Conservation (phyloP, 30 jellyfish, hydroid and myxozoan genomes). For the Euphysa ruthae region DNA sequence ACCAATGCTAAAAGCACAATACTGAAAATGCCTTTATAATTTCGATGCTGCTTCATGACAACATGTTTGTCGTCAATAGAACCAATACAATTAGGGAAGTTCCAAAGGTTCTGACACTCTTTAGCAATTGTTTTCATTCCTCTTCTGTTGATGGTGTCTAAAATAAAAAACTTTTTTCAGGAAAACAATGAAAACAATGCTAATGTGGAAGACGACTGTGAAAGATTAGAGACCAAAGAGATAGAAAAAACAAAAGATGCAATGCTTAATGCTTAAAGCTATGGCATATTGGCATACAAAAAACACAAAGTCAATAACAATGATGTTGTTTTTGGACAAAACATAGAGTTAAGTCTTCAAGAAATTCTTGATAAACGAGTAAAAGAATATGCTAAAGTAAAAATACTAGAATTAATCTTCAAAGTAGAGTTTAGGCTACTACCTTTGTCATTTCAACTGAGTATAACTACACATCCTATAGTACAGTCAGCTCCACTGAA, state of each 20-base stretch:
- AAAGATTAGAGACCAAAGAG: not conserved
- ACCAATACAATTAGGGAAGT: no score
- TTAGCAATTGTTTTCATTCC: not conserved
- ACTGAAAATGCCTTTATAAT: no score
- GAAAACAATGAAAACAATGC: not conserved
- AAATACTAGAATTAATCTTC: not conserved
- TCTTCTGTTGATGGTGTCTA: constrained; percentile 1
- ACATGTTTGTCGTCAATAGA: no score
- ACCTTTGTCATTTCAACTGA: not conserved
- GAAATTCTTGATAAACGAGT: not conserved
- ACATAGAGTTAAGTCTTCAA: not conserved
- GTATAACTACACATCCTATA: no score
- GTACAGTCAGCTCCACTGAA: no score
- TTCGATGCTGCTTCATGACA: no score
- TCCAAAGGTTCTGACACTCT: no score
- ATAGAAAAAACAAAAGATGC: no score
- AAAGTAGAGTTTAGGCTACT: not conserved
- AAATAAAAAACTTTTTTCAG: not conserved
- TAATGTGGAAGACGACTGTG: not conserved
- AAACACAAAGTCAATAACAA: no score
- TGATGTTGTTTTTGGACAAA: no score
- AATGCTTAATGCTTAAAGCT: no score
- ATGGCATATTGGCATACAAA: not conserved
- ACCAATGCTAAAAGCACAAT: no score
- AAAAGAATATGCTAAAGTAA: not conserved